Percentiles rank a stretch among this genome's conserved stretches.
These are phyloP conservation scores for Gavialis gangeticus DNA, from an alignment of 2,113 vertebrate genomes.

Conservation along the genomic window DNA sequence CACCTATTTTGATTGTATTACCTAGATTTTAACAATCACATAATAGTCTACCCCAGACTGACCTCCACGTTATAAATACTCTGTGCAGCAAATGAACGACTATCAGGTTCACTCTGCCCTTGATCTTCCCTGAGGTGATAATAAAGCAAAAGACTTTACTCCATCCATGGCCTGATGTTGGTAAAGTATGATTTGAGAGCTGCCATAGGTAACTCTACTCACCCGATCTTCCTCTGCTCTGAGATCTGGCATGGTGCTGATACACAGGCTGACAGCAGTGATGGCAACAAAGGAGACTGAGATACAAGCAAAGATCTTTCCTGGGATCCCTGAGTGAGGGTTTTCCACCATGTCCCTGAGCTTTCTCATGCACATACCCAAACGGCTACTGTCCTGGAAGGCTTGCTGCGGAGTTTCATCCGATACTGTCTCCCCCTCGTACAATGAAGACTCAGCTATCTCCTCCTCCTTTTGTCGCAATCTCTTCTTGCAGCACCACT, in stretches of 20 bases:
- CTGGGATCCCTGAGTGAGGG: slow-evolving; percentile 92
- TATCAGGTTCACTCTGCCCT: not conserved
- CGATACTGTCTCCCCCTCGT: slow-evolving; percentile 78
- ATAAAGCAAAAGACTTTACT: not conserved
- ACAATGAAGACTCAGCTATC: slow-evolving; percentile 84
- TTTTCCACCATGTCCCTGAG: slow-evolving; percentile 96
- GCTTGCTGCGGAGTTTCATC: slow-evolving; percentile 53
- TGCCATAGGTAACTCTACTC: slow-evolving; percentile 65
- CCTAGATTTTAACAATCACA: not conserved
- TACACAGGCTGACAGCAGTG: slow-evolving; percentile 94
- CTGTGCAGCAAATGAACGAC: not conserved
- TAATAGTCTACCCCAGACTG: not conserved
- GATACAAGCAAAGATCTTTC: slow-evolving; percentile 95
- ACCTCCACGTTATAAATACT: not conserved
- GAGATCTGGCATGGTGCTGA: slow-evolving; percentile 98
- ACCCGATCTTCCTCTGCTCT: slow-evolving; percentile 95
- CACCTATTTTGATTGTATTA: not conserved
- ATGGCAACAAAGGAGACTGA: slow-evolving; percentile 94
- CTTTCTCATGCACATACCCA: slow-evolving; percentile 82
- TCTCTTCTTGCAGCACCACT: slow-evolving; percentile 94
- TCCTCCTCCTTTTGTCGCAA: slow-evolving; percentile 91
- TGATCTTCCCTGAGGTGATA: not conserved
- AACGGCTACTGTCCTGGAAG: slow-evolving; percentile 71
- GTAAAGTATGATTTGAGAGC: not conserved
- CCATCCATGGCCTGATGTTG: not conserved